These are phyloP conservation scores for Ametastegia equiseti DNA, from an alignment of 2,888 invertebrate species.

Conservation along the genomic window DNA sequence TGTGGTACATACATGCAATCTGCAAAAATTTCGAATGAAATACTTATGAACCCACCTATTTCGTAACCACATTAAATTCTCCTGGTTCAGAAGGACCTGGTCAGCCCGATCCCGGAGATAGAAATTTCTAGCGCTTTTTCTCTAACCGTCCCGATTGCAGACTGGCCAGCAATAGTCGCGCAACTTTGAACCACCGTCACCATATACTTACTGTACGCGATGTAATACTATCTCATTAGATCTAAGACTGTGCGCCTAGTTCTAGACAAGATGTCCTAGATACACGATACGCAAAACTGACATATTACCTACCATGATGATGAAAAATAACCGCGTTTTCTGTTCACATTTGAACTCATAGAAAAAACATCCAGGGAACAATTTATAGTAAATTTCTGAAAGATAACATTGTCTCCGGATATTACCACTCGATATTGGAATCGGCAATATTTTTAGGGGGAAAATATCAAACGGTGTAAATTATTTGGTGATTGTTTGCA, in stretches of 20 bases:
- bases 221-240: neutral
- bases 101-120: too few species aligned
- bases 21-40: neutral
- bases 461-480: neutral
- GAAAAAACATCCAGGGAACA: neutral
- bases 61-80: too few species aligned
- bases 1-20: neutral
- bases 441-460: neutral
- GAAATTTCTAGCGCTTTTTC: too few species aligned
- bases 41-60: too few species aligned
- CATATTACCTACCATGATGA: neutral
- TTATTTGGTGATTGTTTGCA: conserved; percentile 1
- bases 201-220: neutral
- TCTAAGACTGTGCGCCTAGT: neutral
- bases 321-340: neutral
- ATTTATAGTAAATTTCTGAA: neutral
- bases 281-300: neutral
- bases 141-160: too few species aligned
- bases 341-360: neutral
- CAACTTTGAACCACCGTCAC: too few species aligned
- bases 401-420: neutral
- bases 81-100: too few species aligned
- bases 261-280: conserved; percentile 5
- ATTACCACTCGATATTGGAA: neutral
- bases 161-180: too few species aligned